These are phyloP conservation scores for Lithophane socia DNA, from an alignment of 2,888 invertebrate species.

Conservation along the genomic window DNA sequence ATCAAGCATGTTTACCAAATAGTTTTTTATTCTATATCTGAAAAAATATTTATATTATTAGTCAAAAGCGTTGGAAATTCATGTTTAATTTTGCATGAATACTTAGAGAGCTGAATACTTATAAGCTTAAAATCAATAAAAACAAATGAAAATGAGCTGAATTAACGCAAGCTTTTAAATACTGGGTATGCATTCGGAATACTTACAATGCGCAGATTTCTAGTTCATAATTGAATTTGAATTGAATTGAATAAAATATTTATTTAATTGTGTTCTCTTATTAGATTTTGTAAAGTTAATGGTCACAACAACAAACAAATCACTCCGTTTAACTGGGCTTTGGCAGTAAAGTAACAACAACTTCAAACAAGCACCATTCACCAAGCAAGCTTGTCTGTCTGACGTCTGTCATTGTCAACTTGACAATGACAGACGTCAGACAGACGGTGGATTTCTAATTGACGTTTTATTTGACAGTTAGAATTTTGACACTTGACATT, in stretches of 20 bases:
- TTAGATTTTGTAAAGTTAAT: neutral
- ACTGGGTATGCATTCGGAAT: neutral
- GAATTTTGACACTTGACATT: too few relatives aligned
- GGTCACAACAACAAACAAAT: conserved; percentile 24
- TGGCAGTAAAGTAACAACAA: too few relatives aligned
- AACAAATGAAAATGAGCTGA: neutral
- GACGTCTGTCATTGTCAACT: conserved; percentile 38
- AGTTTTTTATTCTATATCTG: conserved; percentile 4
- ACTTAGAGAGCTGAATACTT: neutral
- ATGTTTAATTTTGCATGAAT: neutral
- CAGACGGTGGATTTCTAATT: too few relatives aligned
- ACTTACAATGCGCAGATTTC: conserved; percentile 33
- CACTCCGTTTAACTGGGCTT: neutral
- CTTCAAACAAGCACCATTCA: too few relatives aligned
- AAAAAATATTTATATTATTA: neutral
- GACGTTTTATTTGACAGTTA: too few relatives aligned
- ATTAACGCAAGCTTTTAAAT: neutral
- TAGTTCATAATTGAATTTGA: conserved; percentile 3
- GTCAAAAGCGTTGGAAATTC: neutral
- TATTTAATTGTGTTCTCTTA: neutral
- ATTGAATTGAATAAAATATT: neutral
- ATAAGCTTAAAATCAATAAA: neutral
- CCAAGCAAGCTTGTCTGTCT: neutral
- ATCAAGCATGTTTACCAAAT: conserved; percentile 44
- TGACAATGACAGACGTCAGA: too few relatives aligned